phyloP scores from a whole-genome alignment of 2,113 vertebrate genomes.

The Campylomormyrus tamandua region DNA sequence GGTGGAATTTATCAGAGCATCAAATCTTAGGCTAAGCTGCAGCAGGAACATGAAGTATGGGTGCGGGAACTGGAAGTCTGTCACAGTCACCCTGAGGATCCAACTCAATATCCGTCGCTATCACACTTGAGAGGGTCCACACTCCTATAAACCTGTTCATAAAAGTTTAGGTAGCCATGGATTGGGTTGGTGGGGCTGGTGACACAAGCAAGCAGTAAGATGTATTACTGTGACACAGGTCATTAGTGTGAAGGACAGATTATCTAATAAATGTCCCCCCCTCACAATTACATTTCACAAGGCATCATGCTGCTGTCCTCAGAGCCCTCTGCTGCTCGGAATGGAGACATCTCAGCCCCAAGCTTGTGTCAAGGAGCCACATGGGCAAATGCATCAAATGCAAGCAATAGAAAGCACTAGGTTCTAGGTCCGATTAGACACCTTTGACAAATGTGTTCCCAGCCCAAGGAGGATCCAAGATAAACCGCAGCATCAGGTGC shows the following conservation, averaged over 20 bases:
- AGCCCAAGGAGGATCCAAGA: not conserved
- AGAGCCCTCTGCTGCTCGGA: not conserved
- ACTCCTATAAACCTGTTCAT: constrained; percentile 39
- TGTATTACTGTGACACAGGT: not conserved
- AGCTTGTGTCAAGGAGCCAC: not conserved
- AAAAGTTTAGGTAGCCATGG: not conserved
- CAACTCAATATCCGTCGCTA: not conserved
- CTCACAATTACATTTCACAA: not conserved
- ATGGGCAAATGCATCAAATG: not conserved
- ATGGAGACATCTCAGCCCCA: constrained; percentile 2
- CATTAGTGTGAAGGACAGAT: not conserved
- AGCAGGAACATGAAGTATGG: not conserved
- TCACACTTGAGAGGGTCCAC: constrained; percentile 31
- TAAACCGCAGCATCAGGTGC: not conserved
- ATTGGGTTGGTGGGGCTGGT: not conserved
- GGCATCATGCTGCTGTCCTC: not conserved
- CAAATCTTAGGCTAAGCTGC: not conserved
- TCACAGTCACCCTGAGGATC: not conserved
- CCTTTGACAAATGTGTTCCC: not conserved
- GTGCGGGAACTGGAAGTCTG: not conserved
- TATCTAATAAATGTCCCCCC: constrained; percentile 8
- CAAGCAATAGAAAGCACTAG: not conserved
- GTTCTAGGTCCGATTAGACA: not conserved
- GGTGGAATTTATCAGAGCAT: not conserved
- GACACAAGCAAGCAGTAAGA: not conserved